Conservation (phyloP, 2,888 invertebrate species). For the Melieria crassipennis region DNA sequence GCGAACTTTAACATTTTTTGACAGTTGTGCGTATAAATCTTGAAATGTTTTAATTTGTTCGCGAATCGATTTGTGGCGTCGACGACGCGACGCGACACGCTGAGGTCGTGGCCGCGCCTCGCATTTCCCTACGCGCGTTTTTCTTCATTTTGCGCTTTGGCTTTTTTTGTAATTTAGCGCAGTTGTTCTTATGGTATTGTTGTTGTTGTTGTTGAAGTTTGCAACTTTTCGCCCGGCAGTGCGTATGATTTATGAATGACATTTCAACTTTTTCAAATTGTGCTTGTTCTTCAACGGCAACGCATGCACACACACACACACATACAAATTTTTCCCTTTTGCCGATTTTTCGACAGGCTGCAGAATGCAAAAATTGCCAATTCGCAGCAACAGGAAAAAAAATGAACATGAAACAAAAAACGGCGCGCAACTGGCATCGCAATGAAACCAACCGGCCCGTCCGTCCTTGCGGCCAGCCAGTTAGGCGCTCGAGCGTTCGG, state of each 20-base stretch:
- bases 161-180: background rate
- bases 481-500: too few species aligned
- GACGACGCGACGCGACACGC: too few species aligned
- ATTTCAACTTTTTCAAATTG: slow-evolving; percentile 48
- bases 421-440: too few species aligned
- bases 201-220: slow-evolving; percentile 7
- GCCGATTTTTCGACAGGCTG: background rate
- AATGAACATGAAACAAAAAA: background rate
- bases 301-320: background rate
- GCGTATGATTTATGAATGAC: slow-evolving; percentile 58
- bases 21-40: slow-evolving; percentile 64
- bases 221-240: slow-evolving; percentile 27
- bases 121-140: background rate
- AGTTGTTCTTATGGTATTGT: background rate
- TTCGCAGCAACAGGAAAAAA: background rate
- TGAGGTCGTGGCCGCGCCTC: too few species aligned
- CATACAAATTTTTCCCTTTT: background rate
- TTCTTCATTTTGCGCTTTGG: slow-evolving; percentile 8
- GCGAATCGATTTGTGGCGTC: slow-evolving; percentile 59
- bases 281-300: background rate
- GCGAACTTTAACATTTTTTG: slow-evolving; percentile 49
- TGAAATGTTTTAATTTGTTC: slow-evolving; percentile 64
- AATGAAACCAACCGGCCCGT: too few species aligned
- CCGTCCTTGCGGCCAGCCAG: too few species aligned
- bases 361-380: slow-evolving; percentile 6